Base-by-base conservation (phyloP, 2,113 vertebrate genomes). In the Corythoichthys intestinalis region DNA sequence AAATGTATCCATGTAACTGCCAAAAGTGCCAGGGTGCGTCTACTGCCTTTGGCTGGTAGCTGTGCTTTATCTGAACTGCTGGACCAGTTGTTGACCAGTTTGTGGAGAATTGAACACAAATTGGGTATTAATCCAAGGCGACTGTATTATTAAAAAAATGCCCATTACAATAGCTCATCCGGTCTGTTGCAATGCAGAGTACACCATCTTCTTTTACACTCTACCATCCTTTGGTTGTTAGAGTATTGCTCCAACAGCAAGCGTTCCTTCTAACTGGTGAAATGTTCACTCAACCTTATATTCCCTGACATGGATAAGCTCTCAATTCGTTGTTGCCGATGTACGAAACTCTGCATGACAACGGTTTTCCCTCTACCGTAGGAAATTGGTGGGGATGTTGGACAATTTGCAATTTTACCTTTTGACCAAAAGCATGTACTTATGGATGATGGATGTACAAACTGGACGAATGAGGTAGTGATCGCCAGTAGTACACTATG, bases 21-120 rank as follows among this genome's bases (percentile, higher is more conserved):
- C 72, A 0, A 28, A 61, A 4, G 59, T 14, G 57, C 58, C 61
- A 50, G 75, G 77, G 81, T 80, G 83, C 67, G 72, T 77, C 65
- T 81, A 75, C 80, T 82, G 83, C 83, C 88, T 78, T 82, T 85
- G 80, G 64, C 80, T 75, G 85, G 64, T 67, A 0, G 56, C 34
- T 54, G 28, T 1, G 0, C 2, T 10, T 50, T 64, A 75, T 10
- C 28, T 57, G 67, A 56, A 48, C 17, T 60, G 34, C 64, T 14
- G 10, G 35, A 67, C 63, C 70, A 50, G 61, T 46, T 28, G 67
- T 41, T 47, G 53, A 65, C 72, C 49, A 70, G 37, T 15, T 70
- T 76, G 70, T 56, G 58, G 57, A 54, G 53, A 80, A 83, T 85
- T 79, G 76, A 68, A 67, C 74, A 73, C 72, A 70, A 77, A 83